phyloP scores from a whole-genome alignment of 1,140 invertebrate genomes.

The Mizuhopecten yessoensis region DNA sequence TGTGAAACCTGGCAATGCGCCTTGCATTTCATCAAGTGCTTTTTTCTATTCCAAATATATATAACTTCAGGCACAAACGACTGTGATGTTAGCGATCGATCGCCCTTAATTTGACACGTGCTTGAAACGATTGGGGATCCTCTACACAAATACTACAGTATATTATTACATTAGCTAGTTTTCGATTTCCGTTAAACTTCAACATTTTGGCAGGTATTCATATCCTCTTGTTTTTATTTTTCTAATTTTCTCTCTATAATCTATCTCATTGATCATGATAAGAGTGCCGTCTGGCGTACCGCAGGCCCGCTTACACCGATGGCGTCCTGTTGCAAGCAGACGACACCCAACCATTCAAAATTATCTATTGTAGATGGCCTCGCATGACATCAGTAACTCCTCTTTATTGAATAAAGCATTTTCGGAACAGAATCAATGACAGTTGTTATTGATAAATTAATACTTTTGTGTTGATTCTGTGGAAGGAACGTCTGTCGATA shows the following conservation, averaged over 20 bases:
- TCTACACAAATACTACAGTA: background rate
- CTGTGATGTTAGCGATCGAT: background rate
- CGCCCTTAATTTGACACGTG: background rate
- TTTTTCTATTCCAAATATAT: too few species aligned
- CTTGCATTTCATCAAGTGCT: too few species aligned
- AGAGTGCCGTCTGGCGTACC: background rate
- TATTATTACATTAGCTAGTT: background rate
- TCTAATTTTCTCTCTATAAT: background rate
- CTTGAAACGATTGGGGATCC: background rate
- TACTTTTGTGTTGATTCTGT: background rate
- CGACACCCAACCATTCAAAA: constrained; percentile 37
- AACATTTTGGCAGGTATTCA: background rate
- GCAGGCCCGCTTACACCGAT: background rate
- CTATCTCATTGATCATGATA: background rate
- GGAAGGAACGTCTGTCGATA: background rate
- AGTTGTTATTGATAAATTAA: constrained; percentile 3
- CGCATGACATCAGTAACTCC: background rate
- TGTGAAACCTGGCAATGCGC: too few species aligned
- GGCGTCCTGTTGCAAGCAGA: background rate
- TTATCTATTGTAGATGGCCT: background rate
- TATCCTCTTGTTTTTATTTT: background rate
- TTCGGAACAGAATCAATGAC: background rate
- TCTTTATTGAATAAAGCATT: background rate
- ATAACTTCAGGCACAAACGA: background rate
- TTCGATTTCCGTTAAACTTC: constrained; percentile 23